Evolutionary conservation across 2,113 vertebrate species (phyloP).

Genomic region (Crypturellus undulatus): DNA sequence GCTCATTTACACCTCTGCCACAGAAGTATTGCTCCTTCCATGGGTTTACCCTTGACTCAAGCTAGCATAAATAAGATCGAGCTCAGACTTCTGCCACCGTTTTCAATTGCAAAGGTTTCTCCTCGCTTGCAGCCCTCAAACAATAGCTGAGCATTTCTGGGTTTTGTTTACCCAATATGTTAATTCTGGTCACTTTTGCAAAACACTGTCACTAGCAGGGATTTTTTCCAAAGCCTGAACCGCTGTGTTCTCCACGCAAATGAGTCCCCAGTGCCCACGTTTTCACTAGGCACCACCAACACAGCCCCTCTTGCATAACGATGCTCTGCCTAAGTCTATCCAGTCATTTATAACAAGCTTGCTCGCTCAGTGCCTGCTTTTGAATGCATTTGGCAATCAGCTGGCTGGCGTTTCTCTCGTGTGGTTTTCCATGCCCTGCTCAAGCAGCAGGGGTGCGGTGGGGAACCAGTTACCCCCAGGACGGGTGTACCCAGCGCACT

Average conservation of each 20-base stretch:
- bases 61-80: neutral
- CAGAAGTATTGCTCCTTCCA: neutral
- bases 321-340: neutral
- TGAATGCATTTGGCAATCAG: neutral
- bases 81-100: neutral
- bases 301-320: neutral
- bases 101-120: neutral
- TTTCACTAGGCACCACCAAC: neutral
- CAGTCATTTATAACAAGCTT: neutral
- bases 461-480: neutral
- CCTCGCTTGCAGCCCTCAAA: neutral
- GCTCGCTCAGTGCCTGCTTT: neutral
- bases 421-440: neutral
- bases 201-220: neutral
- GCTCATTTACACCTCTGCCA: neutral
- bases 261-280: fast-evolving
- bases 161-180: neutral
- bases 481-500: neutral
- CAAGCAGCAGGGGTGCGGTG: fast-evolving
- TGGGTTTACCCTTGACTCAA: neutral
- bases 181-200: neutral
- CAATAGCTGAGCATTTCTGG: neutral
- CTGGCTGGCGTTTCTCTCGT: neutral
- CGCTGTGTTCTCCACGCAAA: fast-evolving
- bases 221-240: neutral